phyloP scores from a whole-genome alignment of 2,113 vertebrate genomes.

The Rallus limicola region DNA sequence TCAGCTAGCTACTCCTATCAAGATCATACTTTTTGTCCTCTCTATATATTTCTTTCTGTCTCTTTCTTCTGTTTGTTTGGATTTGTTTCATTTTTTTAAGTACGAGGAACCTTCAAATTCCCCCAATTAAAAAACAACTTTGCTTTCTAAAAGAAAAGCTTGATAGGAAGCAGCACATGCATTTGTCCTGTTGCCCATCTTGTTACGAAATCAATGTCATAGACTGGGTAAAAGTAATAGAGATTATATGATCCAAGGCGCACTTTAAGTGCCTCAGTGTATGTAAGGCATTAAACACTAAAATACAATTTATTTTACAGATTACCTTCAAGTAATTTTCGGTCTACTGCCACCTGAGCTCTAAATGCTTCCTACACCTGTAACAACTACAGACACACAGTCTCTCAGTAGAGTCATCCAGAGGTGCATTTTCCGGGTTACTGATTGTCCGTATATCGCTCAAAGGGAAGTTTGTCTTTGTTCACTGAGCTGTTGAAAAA shows the following conservation, averaged over 20 bases:
- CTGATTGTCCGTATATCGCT: neutral
- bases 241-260: constrained; percentile 48
- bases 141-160: neutral
- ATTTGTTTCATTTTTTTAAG: neutral
- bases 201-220: constrained; percentile 31
- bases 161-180: neutral
- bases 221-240: constrained; percentile 6
- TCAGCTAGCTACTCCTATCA: neutral
- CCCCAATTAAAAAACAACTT: neutral
- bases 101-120: neutral
- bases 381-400: neutral
- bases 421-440: neutral
- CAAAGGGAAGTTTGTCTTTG: neutral
- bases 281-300: constrained; percentile 27
- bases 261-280: neutral
- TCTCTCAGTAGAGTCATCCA: neutral
- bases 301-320: constrained; percentile 49
- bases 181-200: neutral
- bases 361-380: neutral
- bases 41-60: neutral
- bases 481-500: neutral
- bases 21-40: neutral
- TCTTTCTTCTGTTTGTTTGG: neutral
- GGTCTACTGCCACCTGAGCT: constrained; percentile 44
- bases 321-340: constrained; percentile 46